A percentile compares a stretch with the other conserved stretches of the same genome.
Evolutionary conservation across 2,888 invertebrate species (phyloP).

Genomic region (Callinectes sapidus): DNA sequence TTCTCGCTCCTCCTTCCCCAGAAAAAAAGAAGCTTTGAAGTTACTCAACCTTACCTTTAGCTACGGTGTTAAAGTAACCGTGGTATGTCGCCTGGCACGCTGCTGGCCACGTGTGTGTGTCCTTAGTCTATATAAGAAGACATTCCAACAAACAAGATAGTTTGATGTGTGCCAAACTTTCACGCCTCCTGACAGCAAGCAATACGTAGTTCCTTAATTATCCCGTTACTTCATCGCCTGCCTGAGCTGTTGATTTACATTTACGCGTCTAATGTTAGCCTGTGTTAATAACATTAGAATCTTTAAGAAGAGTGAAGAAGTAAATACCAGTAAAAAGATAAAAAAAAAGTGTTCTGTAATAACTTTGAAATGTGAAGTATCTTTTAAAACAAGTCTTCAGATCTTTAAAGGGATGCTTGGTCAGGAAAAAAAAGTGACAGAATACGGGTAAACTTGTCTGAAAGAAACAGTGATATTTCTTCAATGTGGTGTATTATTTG

Average conservation of each 20-base stretch:
- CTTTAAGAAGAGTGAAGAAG: too few relatives aligned
- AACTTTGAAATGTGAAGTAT: too few relatives aligned
- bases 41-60: constrained; percentile 8
- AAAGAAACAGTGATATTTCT: too few relatives aligned
- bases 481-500: too few relatives aligned
- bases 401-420: not conserved
- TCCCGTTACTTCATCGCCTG: not conserved
- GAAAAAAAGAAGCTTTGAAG: not conserved
- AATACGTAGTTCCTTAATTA: not conserved
- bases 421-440: not conserved
- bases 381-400: too few relatives aligned
- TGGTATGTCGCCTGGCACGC: not conserved
- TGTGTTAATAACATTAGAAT: not conserved
- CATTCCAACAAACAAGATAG: not conserved
- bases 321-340: too few relatives aligned
- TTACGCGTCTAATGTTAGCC: not conserved
- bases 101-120: not conserved
- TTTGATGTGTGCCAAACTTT: not conserved
- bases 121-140: not conserved
- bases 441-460: too few relatives aligned
- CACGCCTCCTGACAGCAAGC: not conserved
- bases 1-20: not conserved
- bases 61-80: not conserved
- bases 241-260: not conserved
- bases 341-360: too few relatives aligned